A percentile compares a stretch with the other conserved stretches of the same genome.
These are phyloP conservation scores for Agrochola circellaris DNA, from an alignment of 2,888 invertebrate genomes.

Conservation along the genomic window DNA sequence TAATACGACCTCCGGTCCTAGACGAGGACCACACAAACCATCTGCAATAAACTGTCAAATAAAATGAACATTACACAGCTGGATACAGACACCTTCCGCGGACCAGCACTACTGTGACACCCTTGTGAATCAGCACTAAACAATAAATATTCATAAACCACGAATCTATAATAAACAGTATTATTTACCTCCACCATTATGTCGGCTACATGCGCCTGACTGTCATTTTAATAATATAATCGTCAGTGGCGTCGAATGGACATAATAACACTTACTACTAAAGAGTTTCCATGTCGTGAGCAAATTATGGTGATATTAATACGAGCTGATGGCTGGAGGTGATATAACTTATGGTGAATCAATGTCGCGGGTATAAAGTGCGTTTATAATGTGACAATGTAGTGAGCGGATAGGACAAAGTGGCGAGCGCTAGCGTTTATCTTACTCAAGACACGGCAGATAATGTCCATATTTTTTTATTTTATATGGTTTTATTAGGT, in stretches of 20 bases:
- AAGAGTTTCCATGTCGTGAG: constrained; percentile 34
- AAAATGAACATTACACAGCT: constrained; percentile 24
- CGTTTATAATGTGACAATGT: constrained; percentile 29
- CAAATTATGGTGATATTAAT: constrained; percentile 45
- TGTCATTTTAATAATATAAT: constrained; percentile 37
- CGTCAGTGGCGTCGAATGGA: constrained; percentile 7
- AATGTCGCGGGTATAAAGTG: not conserved
- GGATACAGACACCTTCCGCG: constrained; percentile 14
- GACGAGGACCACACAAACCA: not conserved
- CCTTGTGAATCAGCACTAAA: not conserved
- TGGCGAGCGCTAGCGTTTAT: not conserved
- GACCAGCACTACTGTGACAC: not conserved
- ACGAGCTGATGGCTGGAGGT: constrained; percentile 15
- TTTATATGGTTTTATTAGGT: too few relatives aligned
- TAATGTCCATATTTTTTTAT: not conserved
- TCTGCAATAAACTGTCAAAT: constrained; percentile 16
- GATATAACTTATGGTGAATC: constrained; percentile 10
- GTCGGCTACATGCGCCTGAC: constrained; percentile 28
- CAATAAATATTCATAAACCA: constrained; percentile 25
- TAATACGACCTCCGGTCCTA: not conserved
- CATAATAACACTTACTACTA: constrained; percentile 32
- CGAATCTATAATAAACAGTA: constrained; percentile 37
- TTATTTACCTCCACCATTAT: constrained; percentile 45
- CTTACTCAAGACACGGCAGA: not conserved
- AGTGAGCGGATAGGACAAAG: not conserved